Evolutionary conservation across 2,113 vertebrate species (phyloP), one percentile per base, ranked within the genome.

Genomic region (Leucoraja erinaceus): DNA sequence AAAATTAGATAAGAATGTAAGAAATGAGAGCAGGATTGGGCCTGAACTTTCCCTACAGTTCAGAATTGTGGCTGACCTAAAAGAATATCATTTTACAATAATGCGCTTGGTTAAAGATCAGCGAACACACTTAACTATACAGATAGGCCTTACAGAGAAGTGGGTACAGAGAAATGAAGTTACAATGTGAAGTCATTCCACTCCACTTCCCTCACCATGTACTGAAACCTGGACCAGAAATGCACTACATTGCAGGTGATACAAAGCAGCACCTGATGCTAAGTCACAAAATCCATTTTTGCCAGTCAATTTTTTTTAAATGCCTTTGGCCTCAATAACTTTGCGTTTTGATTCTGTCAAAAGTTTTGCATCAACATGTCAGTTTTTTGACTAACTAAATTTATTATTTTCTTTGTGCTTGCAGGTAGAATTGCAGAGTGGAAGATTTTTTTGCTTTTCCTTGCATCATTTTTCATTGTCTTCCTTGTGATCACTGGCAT

Each of bases 381-480:
- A 70, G 5, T 72, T 91, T 38, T 11, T 90, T 3, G 66, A 90
- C 38, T 74, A 22, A 91, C 22, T 72, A 54, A 74, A 54, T 38
- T 66, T 91, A 47, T 66, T 91, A 8, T 12, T 1, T 9, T 70
- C n/a, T 91, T 70, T 91, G 18, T 72, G 10, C 22, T 72, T 54
- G 33, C 90, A 91, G 90, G 63, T 91, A 91, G 22, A 74, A 22
- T 91, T 74, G 66, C 90, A 28, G 66, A 12, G 20, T 91, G 90
- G 90, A 16, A 47, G 38, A 38, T 72, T 12, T 47, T 74, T 38
- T 9, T 74, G 38, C 0, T 47, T 25, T 68, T 91, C 54, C 90
- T 91, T 1, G 38, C 11, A 47, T 91, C 90, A 12, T 8, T 91
- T 54, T 25, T 12, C 12, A 38, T 33, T 91, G 90, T 74, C 68